Percentiles rank a stretch among this genome's conserved stretches.
These are phyloP conservation scores for Coelopa frigida DNA, from an alignment of 1,140 invertebrate genomes.

Conservation along the genomic window DNA sequence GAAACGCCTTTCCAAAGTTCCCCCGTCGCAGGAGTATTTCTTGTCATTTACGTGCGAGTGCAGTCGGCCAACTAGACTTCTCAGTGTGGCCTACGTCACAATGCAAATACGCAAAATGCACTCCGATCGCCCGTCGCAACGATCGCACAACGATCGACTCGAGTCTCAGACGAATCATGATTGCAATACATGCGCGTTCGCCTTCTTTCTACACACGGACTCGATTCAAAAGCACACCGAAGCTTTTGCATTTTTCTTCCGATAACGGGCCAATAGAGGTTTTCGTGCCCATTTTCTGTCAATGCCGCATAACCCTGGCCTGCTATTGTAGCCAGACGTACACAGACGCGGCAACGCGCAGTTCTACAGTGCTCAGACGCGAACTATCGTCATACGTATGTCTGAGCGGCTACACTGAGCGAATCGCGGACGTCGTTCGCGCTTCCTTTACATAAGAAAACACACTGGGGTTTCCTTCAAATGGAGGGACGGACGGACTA, in stretches of 20 bases:
- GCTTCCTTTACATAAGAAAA: background rate
- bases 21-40: no score
- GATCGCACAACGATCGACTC: no score
- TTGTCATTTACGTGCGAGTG: no score
- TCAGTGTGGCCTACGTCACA: slow-evolving; percentile 1
- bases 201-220: background rate
- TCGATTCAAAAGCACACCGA: slow-evolving; percentile 14
- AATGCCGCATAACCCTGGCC: slow-evolving; percentile 43
- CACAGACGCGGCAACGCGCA: slow-evolving; percentile 22
- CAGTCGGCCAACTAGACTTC: slow-evolving; percentile 31
- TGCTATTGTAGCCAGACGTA: slow-evolving; percentile 43
- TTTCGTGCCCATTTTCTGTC: slow-evolving; percentile 32
- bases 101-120: background rate
- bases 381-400: background rate
- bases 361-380: background rate
- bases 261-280: slow-evolving; percentile 29
- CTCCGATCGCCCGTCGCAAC: background rate
- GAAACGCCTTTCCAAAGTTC: no score
- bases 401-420: background rate
- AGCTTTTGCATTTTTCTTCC: slow-evolving; percentile 40
- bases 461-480: background rate
- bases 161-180: no score
- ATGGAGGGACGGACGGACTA: background rate
- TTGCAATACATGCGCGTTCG: no score
- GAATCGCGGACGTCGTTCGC: slow-evolving; percentile 7